Percentiles rank a stretch among this genome's conserved stretches.
Conservation (phyloP, 2,797 vertebrate species). For the Brotogeris chrysoptera region DNA sequence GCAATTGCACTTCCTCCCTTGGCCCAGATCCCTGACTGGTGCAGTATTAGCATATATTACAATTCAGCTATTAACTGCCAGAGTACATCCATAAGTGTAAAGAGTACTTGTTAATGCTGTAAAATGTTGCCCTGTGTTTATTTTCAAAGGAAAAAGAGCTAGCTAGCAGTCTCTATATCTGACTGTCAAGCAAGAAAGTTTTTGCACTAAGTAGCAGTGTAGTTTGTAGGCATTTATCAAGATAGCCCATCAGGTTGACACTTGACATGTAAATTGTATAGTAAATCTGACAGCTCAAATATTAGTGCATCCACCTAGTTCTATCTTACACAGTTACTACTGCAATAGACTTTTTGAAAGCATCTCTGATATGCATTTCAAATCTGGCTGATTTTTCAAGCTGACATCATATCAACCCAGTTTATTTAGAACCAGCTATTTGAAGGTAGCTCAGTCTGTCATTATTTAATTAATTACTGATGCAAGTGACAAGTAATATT, state of each 20-base stretch:
- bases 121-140: neutral
- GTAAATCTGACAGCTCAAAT: conserved; percentile 69
- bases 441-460: neutral
- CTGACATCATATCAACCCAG: conserved; percentile 13
- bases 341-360: conserved; percentile 50
- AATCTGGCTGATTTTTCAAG: conserved; percentile 61
- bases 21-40: neutral
- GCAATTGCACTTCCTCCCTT: neutral
- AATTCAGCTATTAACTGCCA: neutral
- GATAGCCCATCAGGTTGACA: conserved; percentile 60
- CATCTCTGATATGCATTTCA: conserved; percentile 62
- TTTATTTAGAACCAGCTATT: neutral
- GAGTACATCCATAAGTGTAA: neutral
- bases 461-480: conserved; percentile 42
- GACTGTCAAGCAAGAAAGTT: conserved; percentile 56
- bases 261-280: conserved; percentile 70
- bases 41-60: neutral
- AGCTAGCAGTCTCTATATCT: conserved; percentile 8
- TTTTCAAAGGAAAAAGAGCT: conserved; percentile 23
- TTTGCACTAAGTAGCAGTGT: conserved; percentile 30
- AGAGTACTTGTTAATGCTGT: neutral
- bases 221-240: conserved; percentile 56
- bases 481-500: neutral
- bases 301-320: conserved; percentile 24
- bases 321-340: conserved; percentile 37